Evolutionary conservation across 2,888 invertebrate species (phyloP), one percentile per base, ranked within the genome.

Genomic region (Clivina fossor): DNA sequence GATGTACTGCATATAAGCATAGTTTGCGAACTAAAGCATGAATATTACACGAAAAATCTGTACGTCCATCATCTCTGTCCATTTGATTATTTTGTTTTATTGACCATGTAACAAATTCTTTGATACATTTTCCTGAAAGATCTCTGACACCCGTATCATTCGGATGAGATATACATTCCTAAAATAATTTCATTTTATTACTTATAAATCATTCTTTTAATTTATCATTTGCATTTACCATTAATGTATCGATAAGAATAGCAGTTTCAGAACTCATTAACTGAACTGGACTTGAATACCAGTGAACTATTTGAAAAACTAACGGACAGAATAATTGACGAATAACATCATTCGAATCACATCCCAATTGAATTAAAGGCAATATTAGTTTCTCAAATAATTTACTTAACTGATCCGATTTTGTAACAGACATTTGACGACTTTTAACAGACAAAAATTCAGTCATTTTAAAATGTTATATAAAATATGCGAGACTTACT

Each of bases 21-120:
- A 88, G 76, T 62, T 80, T 76, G 56, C 78, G 76, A 28, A 87
- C 66, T 5, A 87, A 73, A 1, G 74, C 70, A 60, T 78, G 73
- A 9, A 82, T 72, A 59, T 75, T 76, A 0, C 67, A 64, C 0
- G 74, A 71, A n/a, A n/a, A n/a, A n/a, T n/a, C n/a, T n/a, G n/a
- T n/a, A n/a, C n/a, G n/a, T 13, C 73, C 70, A 5, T 66, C 66
- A 13, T 63, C 64, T 11, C 75, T 60, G 37, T 72, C 69, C 2
- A 65, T 60, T 7, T 70, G 65, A 1, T 68, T 66, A 0, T 73
- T 68, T 65, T 85, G 82, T 63, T 82, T 84, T 32, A 84, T 78
- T 0, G 84, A 79, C 85, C 86, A 87, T 22, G 69, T 70, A 1
- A 85, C 76, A 67, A 84, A 88, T 69, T 87, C 88, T 15, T 77